A percentile compares a stretch with the other conserved stretches of the same genome.
Evolutionary conservation across 2,888 invertebrate genomes (phyloP).

Genomic region (Dasysyrphus albostriatus): DNA sequence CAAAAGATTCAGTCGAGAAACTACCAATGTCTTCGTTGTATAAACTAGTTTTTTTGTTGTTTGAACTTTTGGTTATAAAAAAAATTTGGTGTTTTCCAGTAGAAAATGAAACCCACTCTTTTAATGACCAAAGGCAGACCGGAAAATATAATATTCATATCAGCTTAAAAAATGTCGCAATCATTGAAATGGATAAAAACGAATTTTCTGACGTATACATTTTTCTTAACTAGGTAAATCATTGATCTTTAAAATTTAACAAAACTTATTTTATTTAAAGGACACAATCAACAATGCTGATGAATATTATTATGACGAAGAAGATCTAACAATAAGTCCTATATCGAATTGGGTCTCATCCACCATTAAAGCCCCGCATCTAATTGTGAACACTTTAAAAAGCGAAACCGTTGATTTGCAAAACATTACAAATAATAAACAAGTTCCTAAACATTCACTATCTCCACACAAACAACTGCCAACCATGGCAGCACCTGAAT

Average conservation of each 20-base stretch:
- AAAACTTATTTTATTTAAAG: slow-evolving; percentile 77
- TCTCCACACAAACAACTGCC: not conserved
- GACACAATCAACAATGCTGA: slow-evolving; percentile 78
- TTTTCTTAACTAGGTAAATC: not conserved
- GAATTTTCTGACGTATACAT: slow-evolving; percentile 78
- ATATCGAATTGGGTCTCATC: slow-evolving; percentile 69
- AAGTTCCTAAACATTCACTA: not conserved
- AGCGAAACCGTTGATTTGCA: not conserved
- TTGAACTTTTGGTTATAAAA: slow-evolving; percentile 8
- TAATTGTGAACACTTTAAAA: not conserved
- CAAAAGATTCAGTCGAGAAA: not conserved
- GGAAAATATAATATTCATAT: slow-evolving; percentile 92
- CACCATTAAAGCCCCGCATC: slow-evolving; percentile 36
- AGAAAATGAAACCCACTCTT: slow-evolving; percentile 37
- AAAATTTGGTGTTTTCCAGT: slow-evolving; percentile 15
- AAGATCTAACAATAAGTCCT: slow-evolving; percentile 82
- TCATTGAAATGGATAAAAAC: slow-evolving; percentile 85
- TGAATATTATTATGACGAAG: slow-evolving; percentile 83
- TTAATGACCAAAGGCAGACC: slow-evolving; percentile 89
- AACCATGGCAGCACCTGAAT: not conserved
- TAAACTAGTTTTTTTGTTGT: slow-evolving; percentile 1
- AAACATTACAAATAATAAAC: not conserved
- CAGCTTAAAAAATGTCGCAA: slow-evolving; percentile 90
- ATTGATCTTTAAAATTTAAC: slow-evolving; percentile 61
- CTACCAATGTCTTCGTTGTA: not conserved